Conservation (phyloP, 2,113 vertebrate species). For the Delphinapterus leucas region DNA sequence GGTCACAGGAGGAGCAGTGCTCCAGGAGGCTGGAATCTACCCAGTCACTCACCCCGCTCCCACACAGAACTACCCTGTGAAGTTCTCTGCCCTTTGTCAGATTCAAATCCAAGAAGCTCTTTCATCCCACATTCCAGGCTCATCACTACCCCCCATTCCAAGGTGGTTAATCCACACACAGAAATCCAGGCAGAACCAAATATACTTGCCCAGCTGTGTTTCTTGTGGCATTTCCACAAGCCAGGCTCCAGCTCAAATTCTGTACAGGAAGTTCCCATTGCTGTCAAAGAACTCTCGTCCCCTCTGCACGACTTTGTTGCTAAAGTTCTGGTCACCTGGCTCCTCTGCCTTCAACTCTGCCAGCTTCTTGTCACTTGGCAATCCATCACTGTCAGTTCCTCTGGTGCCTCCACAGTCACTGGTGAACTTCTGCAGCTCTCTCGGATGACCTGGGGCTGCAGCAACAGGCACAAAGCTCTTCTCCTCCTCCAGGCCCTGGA, state of each 20-base stretch:
- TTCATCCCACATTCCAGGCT: neutral
- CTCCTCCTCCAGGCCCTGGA: neutral
- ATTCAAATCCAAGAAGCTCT: neutral
- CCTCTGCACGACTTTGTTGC: conserved; percentile 76
- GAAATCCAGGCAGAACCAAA: neutral
- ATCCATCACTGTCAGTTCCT: neutral
- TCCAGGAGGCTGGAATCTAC: neutral
- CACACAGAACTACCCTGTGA: neutral
- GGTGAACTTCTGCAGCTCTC: conserved; percentile 46
- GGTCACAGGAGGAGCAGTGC: neutral
- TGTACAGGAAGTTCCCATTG: conserved; percentile 88
- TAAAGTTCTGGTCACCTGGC: conserved; percentile 51
- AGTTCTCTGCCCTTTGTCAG: neutral
- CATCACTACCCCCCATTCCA: neutral
- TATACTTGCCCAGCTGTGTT: neutral
- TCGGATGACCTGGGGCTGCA: neutral
- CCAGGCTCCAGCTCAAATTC: conserved; percentile 78
- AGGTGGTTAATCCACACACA: neutral
- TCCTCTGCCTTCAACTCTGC: conserved; percentile 62
- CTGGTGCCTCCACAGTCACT: rapidly evolving
- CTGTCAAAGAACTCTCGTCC: conserved; percentile 87
- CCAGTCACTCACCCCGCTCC: neutral
- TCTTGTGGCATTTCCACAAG: neutral
- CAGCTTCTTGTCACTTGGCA: conserved; percentile 72
- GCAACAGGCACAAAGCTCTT: neutral